These are phyloP conservation scores for Brachyalestes nurse DNA, from an alignment of 2,797 vertebrate species.

Conservation along the genomic window DNA sequence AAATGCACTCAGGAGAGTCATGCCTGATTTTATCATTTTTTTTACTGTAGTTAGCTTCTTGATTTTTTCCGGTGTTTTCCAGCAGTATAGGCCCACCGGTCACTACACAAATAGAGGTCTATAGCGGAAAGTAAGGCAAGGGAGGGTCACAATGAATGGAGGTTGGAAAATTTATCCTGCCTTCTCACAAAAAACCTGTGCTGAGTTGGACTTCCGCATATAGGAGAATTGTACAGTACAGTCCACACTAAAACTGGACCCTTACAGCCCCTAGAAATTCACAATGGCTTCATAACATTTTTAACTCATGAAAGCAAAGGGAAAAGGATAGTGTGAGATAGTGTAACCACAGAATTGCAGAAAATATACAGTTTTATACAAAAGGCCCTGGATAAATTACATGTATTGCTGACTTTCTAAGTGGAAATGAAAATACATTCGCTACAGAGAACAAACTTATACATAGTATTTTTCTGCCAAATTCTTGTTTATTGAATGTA, in stretches of 20 bases:
- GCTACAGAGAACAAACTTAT: no score
- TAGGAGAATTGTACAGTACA: constrained; percentile 28
- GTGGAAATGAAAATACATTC: no score
- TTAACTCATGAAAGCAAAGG: neutral
- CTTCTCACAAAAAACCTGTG: constrained; percentile 5
- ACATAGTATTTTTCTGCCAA: no score
- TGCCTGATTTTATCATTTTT: neutral
- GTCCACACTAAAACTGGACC: constrained; percentile 37
- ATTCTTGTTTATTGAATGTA: no score
- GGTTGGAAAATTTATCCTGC: constrained; percentile 26
- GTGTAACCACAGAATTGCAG: neutral
- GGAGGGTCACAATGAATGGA: neutral
- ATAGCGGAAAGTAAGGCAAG: neutral
- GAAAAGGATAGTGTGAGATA: neutral
- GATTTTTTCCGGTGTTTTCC: neutral
- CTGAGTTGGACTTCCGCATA: constrained; percentile 23
- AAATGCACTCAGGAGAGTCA: constrained; percentile 18
- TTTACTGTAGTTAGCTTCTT: neutral
- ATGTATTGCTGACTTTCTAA: no score
- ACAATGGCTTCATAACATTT: constrained; percentile 39
- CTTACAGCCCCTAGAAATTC: constrained; percentile 34
- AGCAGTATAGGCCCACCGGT: neutral
- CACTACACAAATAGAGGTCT: neutral
- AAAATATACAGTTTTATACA: neutral
- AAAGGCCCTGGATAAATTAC: no score